Evolutionary conservation across 2,113 vertebrate species (phyloP), one percentile per base, ranked within the genome.

Genomic region (Cyanoderma ruficeps): DNA sequence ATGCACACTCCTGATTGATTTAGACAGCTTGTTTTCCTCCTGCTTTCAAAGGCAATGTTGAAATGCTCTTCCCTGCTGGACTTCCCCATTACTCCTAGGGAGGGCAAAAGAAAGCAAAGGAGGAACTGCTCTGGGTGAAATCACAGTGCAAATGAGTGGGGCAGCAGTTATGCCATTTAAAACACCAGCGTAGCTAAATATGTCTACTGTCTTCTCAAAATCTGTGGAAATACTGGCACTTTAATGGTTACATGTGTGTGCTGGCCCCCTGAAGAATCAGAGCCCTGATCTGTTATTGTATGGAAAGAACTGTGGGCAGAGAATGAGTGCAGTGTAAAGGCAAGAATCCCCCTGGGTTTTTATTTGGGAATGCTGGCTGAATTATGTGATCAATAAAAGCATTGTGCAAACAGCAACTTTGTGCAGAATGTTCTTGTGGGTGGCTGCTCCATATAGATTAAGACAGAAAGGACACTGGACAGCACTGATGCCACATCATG

Each of bases 1-100:
- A 96, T 83, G 94, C 55, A 81, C 68, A 52, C 56, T 72, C 71
- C n/a, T 42, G 75, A 95, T 90, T 95, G 95, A 96, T 95, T 96
- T 67, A 88, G 85, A 90, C 75, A 94, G 88, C 88, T 95, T 88
- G 88, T 93, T 95, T 96, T 96, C 69, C 69, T 96, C 47, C 71
- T 70, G 1, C 71, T 96, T 94, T 92, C 84, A 96, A 95, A 96
- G 91, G 56, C 31, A 6, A 59, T 24, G 79, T 75, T 4, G 1
- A 94, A 90, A 92, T 70, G 85, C 61, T 93, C 71, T 86, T 86
- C 72, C 75, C 64, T 86, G 47, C 35, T 68, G 87, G 82, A 88
- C 82, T 88, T 77, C 44, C 59, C 6, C 0, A 42, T 77, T 77
- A 35, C 39, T 88, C 68, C 24, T 44, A 49, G 19, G 33, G 64